Evolutionary conservation across 2,888 invertebrate genomes (phyloP).

Genomic region (Criorhina ranunculi): DNA sequence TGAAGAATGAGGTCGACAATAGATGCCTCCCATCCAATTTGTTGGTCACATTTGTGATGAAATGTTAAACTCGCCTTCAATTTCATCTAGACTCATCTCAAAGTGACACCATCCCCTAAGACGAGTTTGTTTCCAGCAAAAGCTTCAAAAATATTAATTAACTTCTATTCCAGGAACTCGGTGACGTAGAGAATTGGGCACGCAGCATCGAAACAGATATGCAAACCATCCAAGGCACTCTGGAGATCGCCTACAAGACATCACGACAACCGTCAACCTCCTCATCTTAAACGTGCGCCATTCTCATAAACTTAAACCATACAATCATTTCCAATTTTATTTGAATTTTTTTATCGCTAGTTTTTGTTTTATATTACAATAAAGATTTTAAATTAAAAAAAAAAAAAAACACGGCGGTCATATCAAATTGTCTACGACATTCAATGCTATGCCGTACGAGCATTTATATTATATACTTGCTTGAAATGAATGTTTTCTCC

Average conservation of each 20-base stretch:
- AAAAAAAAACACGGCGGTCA: conserved; percentile 62
- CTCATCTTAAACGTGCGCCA: conserved; percentile 29
- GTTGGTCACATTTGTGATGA: no score
- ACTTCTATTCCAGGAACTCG: conserved; percentile 89
- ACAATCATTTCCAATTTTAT: conserved; percentile 78
- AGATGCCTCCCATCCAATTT: no score
- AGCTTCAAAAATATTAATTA: no score
- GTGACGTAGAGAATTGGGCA: conserved; percentile 99
- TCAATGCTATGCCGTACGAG: conserved; percentile 33
- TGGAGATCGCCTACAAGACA: conserved; percentile 96
- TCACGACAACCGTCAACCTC: conserved; percentile 84
- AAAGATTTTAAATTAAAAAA: conserved; percentile 57
- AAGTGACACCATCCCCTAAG: no score
- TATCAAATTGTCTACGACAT: conserved; percentile 46
- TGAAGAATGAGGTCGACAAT: no score
- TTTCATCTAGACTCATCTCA: no score
- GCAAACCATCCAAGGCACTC: conserved; percentile 94
- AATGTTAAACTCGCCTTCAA: no score
- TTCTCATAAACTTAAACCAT: conserved; percentile 11
- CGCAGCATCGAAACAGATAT: conserved; percentile 98
- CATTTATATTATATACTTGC: conserved; percentile 24
- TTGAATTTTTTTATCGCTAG: conserved; percentile 47
- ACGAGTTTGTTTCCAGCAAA: no score
- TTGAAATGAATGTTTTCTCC: conserved; percentile 25
- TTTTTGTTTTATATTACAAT: conserved; percentile 60